Evolutionary conservation across 2,113 vertebrate species (phyloP).

Genomic region (Ammodytes dubius): DNA sequence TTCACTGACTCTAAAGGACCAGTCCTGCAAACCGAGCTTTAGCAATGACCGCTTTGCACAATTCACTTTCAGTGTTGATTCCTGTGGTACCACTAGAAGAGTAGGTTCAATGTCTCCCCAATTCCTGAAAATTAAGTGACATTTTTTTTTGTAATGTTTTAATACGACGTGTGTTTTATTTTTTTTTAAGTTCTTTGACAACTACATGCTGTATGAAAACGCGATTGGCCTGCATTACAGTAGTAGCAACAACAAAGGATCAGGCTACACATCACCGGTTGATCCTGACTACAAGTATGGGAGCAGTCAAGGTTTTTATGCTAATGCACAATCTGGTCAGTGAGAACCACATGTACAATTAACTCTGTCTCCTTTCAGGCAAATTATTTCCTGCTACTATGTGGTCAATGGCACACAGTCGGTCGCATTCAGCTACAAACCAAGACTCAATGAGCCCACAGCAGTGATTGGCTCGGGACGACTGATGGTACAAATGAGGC

Average conservation of each 20-base stretch:
- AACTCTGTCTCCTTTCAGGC: conserved; percentile 27
- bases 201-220: conserved; percentile 82
- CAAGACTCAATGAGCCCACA: conserved; percentile 34
- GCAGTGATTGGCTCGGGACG: conserved; percentile 74
- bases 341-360: neutral
- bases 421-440: conserved; percentile 57
- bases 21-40: conserved; percentile 76
- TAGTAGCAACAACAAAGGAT: neutral
- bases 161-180: rapidly evolving
- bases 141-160: neutral
- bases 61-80: conserved; percentile 76
- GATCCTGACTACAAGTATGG: conserved; percentile 75
- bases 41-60: conserved; percentile 75
- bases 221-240: conserved; percentile 64
- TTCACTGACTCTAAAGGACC: conserved; percentile 77
- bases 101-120: conserved; percentile 33
- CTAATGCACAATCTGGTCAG: neutral
- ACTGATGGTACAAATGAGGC: conserved; percentile 76
- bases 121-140: neutral
- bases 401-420: conserved; percentile 62
- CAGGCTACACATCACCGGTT: neutral
- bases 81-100: conserved; percentile 82
- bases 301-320: rapidly evolving
- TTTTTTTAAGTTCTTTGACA: conserved; percentile 73
- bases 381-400: conserved; percentile 81